Conservation (phyloP, 2,888 invertebrate genomes). For the Hyposoter dolosus region DNA sequence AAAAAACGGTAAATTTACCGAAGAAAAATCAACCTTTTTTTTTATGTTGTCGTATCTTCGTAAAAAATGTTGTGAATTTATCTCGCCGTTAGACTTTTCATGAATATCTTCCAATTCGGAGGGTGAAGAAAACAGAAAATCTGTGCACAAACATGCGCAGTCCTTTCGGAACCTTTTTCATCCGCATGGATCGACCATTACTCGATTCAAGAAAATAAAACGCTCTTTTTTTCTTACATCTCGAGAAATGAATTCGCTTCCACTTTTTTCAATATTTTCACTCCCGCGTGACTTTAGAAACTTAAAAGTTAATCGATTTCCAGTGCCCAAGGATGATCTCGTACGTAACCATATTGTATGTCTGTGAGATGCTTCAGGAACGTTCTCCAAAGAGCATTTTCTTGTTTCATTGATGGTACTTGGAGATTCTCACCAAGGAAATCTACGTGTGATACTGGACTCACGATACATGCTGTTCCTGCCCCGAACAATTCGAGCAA, state of each 20-base stretch:
- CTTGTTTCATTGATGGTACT: slow-evolving; percentile 91
- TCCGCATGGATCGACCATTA: neutral
- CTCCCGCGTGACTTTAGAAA: neutral
- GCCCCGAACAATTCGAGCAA: slow-evolving; percentile 98
- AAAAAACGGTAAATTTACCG: neutral
- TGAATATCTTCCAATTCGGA: neutral
- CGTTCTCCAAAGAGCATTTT: slow-evolving; percentile 90
- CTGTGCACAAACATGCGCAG: neutral
- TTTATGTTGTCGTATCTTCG: neutral
- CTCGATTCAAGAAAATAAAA: neutral
- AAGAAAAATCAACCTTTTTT: neutral
- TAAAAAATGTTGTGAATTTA: neutral
- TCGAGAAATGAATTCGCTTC: neutral
- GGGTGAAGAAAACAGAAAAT: neutral
- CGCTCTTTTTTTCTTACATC: neutral
- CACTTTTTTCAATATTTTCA: slow-evolving; percentile 2
- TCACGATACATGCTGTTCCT: slow-evolving; percentile 98
- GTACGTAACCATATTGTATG: slow-evolving; percentile 95
- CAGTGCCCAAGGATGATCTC: slow-evolving; percentile 92
- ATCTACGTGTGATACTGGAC: slow-evolving; percentile 94
- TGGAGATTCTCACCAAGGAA: slow-evolving; percentile 89
- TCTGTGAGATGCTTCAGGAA: slow-evolving; percentile 92
- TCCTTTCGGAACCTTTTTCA: neutral
- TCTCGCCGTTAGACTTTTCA: neutral
- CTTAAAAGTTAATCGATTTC: slow-evolving; percentile 86